Evolutionary conservation across 53 echinoderm and acorn worm species (phyloP).

Genomic region (Holothuria leucospilota): DNA sequence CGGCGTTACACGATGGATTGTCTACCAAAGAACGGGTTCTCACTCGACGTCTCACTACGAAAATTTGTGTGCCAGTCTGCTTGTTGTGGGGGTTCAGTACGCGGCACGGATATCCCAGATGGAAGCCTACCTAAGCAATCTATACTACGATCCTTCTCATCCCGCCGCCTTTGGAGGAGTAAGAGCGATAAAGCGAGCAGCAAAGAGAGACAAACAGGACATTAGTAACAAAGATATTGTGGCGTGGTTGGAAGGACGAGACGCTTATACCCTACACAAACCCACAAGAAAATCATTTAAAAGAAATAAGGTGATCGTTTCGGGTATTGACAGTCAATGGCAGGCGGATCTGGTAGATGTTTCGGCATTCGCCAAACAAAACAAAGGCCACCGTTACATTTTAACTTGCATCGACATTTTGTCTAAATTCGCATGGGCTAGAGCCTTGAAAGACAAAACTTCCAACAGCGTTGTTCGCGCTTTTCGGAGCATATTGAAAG

Average conservation of each 20-base stretch:
- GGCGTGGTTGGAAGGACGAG: too few species aligned
- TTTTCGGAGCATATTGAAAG: too few species aligned
- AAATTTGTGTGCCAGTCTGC: neutral
- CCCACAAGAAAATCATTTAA: slow-evolving; percentile 7
- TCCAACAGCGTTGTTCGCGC: neutral
- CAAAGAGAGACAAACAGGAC: neutral
- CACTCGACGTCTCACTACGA: neutral
- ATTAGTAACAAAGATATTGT: neutral
- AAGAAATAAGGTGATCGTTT: slow-evolving; percentile 48
- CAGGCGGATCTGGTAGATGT: slow-evolving; percentile 66
- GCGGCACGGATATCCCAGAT: neutral
- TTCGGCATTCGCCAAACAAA: slow-evolving; percentile 9
- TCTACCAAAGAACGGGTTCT: slow-evolving; percentile 26
- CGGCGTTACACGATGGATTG: neutral
- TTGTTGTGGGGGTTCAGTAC: too few species aligned
- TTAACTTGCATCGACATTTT: slow-evolving; percentile 71
- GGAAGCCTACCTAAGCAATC: neutral
- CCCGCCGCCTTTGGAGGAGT: too few species aligned
- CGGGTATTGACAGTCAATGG: slow-evolving; percentile 51
- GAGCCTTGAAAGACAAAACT: too few species aligned
- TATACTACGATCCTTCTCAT: neutral
- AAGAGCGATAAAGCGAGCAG: too few species aligned
- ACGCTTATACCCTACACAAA: too few species aligned
- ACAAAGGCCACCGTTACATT: slow-evolving; percentile 45
- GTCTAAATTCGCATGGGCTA: neutral